Evolutionary conservation across 2,113 vertebrate species (phyloP).

Genomic region (Desmodus rotundus): DNA sequence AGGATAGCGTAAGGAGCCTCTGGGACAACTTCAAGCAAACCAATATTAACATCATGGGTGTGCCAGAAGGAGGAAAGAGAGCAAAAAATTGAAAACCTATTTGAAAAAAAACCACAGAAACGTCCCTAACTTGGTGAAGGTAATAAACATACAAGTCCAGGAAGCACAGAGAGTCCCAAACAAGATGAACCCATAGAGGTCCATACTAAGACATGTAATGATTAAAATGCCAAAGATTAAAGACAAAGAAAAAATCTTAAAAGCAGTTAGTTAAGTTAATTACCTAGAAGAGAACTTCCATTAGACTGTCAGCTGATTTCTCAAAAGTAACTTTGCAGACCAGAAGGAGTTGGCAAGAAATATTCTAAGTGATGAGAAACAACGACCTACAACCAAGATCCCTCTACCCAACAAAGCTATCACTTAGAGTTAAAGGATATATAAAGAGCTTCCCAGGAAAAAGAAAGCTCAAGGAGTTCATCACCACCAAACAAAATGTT

Average conservation of each 20-base stretch:
- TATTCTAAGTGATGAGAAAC: neutral
- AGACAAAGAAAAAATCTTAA: neutral
- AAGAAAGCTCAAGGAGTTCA: neutral
- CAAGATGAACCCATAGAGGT: neutral
- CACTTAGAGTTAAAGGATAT: neutral
- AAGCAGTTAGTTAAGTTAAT: neutral
- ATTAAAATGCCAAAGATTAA: neutral
- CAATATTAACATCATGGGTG: neutral
- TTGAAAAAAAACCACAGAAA: neutral
- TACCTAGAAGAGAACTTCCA: neutral
- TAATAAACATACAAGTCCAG: neutral
- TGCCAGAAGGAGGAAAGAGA: neutral
- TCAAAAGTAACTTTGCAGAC: neutral
- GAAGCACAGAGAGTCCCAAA: neutral
- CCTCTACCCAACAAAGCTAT: neutral
- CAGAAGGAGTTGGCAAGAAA: neutral
- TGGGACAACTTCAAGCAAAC: neutral
- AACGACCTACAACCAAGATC: neutral
- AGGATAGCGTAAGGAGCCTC: neutral
- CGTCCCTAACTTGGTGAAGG: neutral
- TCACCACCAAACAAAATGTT: neutral
- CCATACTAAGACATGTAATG: neutral
- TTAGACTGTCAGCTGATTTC: neutral
- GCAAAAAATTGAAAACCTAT: neutral
- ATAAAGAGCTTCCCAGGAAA: neutral